Conservation (phyloP, 2,797 vertebrate species). For the Urophycis tenuis region DNA sequence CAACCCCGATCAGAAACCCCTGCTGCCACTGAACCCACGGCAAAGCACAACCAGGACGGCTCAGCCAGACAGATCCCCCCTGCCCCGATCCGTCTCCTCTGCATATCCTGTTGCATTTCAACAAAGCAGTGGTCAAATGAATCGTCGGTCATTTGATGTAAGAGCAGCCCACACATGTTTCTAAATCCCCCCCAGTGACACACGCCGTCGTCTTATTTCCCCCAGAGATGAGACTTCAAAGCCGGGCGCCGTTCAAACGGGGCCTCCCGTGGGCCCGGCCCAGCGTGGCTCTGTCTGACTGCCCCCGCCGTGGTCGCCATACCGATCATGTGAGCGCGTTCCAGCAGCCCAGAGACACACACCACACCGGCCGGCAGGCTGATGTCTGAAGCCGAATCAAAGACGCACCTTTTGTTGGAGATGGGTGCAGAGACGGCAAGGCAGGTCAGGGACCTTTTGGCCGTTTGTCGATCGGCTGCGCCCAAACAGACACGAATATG, state of each 20-base stretch:
- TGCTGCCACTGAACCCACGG: background rate
- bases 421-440: background rate
- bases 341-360: slow-evolving; percentile 22
- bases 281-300: slow-evolving; percentile 46
- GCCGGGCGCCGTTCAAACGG: slow-evolving; percentile 43
- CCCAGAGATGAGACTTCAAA: slow-evolving; percentile 48
- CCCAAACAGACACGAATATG: background rate
- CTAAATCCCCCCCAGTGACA: slow-evolving; percentile 49
- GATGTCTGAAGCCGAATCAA: slow-evolving; percentile 9
- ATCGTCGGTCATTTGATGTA: slow-evolving; percentile 42
- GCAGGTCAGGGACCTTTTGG: slow-evolving; percentile 18
- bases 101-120: background rate
- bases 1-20: background rate
- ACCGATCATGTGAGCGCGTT: slow-evolving; percentile 54
- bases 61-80: background rate
- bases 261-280: slow-evolving; percentile 22
- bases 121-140: slow-evolving; percentile 35
- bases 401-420: background rate
- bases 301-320: slow-evolving; percentile 51
- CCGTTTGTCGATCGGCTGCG: background rate
- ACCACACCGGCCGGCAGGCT: background rate
- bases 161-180: slow-evolving; percentile 17
- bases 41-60: background rate
- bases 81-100: background rate
- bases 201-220: slow-evolving; percentile 58